Evolutionary conservation across 2,113 vertebrate genomes (phyloP).

Genomic region (Conger conger): DNA sequence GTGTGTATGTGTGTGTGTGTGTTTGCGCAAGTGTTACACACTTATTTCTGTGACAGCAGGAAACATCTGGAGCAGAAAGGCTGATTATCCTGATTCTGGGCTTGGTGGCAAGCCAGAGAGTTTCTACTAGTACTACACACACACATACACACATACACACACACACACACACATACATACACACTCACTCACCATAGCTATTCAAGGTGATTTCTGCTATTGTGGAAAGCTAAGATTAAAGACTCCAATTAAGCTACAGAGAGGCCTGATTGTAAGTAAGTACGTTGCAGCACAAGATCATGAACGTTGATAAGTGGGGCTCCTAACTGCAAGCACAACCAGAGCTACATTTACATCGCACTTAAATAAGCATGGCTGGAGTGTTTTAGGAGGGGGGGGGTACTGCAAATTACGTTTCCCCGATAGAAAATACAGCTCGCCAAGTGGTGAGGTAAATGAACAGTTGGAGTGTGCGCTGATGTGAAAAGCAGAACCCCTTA

Average conservation of each 20-base stretch:
- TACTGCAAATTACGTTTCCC: constrained; percentile 7
- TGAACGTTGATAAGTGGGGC: background rate
- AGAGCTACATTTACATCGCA: background rate
- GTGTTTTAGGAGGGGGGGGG: constrained; percentile 8
- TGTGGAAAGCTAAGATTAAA: constrained; percentile 1
- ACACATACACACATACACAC: background rate
- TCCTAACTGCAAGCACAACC: background rate
- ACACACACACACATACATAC: constrained; percentile 11
- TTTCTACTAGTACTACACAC: background rate
- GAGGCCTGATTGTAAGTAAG: background rate
- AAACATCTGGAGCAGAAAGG: constrained; percentile 53
- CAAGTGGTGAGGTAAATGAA: constrained; percentile 1
- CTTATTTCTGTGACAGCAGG: constrained; percentile 34
- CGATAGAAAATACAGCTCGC: constrained; percentile 17
- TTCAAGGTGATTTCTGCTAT: background rate
- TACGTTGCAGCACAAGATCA: background rate
- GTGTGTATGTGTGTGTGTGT: background rate
- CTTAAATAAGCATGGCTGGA: background rate
- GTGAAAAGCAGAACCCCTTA: constrained; percentile 2
- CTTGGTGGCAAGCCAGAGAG: constrained; percentile 33
- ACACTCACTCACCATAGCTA: constrained; percentile 11
- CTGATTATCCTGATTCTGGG: constrained; percentile 49
- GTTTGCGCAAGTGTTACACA: background rate
- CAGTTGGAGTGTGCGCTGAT: background rate
- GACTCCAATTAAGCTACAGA: background rate